phyloP scores from a whole-genome alignment of 2,797 vertebrate species.

The Esox masquinongy region DNA sequence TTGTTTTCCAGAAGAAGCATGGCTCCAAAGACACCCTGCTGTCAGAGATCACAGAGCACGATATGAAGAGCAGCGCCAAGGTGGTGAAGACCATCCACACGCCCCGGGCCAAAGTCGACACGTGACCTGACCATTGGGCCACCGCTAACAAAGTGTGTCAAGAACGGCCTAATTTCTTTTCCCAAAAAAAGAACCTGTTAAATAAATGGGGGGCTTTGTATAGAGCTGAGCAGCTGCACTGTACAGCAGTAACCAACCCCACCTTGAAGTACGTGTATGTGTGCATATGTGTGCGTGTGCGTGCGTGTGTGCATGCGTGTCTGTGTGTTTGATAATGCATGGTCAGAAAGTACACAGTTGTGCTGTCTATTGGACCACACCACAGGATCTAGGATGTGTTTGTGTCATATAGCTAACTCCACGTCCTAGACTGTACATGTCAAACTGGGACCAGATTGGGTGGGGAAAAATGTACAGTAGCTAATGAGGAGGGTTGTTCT shows the following conservation, averaged over 20 bases:
- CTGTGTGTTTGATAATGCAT: slow-evolving; percentile 22
- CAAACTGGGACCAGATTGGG: not conserved
- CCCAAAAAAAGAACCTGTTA: not conserved
- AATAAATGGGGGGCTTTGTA: not conserved
- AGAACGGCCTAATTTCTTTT: not conserved
- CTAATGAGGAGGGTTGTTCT: not conserved
- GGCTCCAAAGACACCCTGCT: slow-evolving; percentile 83
- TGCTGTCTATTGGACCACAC: not conserved
- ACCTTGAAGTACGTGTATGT: slow-evolving; percentile 1
- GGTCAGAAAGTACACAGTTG: slow-evolving; percentile 3
- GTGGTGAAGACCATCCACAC: slow-evolving; percentile 75
- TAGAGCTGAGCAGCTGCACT: not conserved
- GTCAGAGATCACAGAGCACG: slow-evolving; percentile 65
- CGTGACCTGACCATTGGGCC: slow-evolving; percentile 26
- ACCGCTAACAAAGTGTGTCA: not conserved
- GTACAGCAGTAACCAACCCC: not conserved
- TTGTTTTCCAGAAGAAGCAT: slow-evolving; percentile 70
- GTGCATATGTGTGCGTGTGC: not conserved
- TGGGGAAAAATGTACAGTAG: not conserved
- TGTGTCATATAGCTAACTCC: not conserved
- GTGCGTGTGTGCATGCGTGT: not conserved
- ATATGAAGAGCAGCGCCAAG: slow-evolving; percentile 74
- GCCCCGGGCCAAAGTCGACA: slow-evolving; percentile 20
- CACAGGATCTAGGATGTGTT: not conserved
- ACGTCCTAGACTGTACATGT: not conserved